Evolutionary conservation across 2,113 vertebrate species (phyloP).

Genomic region (Xyliphius kryptos): DNA sequence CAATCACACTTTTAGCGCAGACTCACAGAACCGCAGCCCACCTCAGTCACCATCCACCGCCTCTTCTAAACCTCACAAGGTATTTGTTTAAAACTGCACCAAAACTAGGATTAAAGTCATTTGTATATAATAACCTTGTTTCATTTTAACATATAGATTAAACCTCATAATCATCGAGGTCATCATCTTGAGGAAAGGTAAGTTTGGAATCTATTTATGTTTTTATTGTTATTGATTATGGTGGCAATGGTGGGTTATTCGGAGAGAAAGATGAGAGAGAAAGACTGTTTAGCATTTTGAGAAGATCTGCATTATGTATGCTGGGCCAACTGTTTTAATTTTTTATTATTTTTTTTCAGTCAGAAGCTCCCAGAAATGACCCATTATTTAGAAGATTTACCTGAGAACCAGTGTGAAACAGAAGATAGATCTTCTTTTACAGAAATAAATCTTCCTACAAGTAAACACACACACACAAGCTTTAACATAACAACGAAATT

Average conservation of each 20-base stretch:
- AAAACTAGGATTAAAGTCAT: not conserved
- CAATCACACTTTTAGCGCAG: constrained; percentile 78
- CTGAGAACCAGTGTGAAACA: constrained; percentile 48
- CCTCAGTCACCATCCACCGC: constrained; percentile 80
- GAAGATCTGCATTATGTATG: no score
- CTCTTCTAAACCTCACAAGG: constrained; percentile 79
- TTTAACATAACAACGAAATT: no score
- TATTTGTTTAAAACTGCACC: not conserved
- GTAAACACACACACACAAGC: constrained; percentile 34
- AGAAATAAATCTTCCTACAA: constrained; percentile 31
- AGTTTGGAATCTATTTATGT: constrained; percentile 30
- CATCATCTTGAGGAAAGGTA: constrained; percentile 77
- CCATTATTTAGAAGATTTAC: constrained; percentile 51
- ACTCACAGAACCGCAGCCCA: constrained; percentile 71
- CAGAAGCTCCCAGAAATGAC: constrained; percentile 67
- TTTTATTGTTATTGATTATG: no score
- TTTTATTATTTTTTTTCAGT: constrained; percentile 49
- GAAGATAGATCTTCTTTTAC: constrained; percentile 39
- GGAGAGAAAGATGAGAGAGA: no score
- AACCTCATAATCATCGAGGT: constrained; percentile 67
- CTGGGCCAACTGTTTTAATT: no score
- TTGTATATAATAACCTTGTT: not conserved
- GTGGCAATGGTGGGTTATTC: no score
- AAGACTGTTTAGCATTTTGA: no score
- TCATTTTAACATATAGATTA: constrained; percentile 64